These are phyloP conservation scores for Meliscaeva auricollis DNA, from an alignment of 2,888 invertebrate species.

Conservation along the genomic window DNA sequence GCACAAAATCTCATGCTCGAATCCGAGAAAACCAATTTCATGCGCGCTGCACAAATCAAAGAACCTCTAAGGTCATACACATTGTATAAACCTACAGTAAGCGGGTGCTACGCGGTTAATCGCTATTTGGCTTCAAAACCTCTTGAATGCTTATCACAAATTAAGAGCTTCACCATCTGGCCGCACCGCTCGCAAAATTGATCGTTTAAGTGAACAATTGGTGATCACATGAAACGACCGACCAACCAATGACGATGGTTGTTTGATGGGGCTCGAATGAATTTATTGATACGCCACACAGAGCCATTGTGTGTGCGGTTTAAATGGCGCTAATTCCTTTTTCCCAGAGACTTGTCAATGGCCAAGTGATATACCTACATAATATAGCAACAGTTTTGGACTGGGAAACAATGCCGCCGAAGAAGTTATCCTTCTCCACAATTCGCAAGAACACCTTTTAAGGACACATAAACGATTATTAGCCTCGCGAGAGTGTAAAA, in stretches of 20 bases:
- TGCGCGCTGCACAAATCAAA: conserved; percentile 67
- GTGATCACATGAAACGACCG: conserved; percentile 30
- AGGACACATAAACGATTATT: conserved; percentile 69
- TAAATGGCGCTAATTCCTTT: conserved; percentile 67
- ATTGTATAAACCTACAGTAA: background rate
- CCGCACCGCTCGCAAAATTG: background rate
- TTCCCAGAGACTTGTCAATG: conserved; percentile 37
- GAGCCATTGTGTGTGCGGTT: conserved; percentile 43
- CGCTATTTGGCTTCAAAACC: conserved; percentile 35
- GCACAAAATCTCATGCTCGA: conserved; percentile 8
- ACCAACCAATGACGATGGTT: background rate
- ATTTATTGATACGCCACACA: conserved; percentile 67
- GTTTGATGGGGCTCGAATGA: conserved; percentile 57
- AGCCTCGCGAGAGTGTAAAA: conserved; percentile 67
- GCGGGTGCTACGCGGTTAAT: conserved; percentile 17
- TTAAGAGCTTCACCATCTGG: conserved; percentile 66
- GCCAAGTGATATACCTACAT: too few relatives aligned
- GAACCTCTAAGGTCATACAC: conserved; percentile 68
- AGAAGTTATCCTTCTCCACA: conserved; percentile 26
- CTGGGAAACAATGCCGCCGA: conserved; percentile 65
- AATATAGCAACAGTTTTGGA: conserved; percentile 60
- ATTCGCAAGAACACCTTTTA: conserved; percentile 61
- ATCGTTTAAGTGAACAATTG: conserved; percentile 13
- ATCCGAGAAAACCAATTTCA: conserved; percentile 59
- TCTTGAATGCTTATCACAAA: conserved; percentile 62